Evolutionary conservation across 2,797 vertebrate genomes (phyloP), one percentile per base, ranked within the genome.

Genomic region (Lindbergichthys nudifrons): DNA sequence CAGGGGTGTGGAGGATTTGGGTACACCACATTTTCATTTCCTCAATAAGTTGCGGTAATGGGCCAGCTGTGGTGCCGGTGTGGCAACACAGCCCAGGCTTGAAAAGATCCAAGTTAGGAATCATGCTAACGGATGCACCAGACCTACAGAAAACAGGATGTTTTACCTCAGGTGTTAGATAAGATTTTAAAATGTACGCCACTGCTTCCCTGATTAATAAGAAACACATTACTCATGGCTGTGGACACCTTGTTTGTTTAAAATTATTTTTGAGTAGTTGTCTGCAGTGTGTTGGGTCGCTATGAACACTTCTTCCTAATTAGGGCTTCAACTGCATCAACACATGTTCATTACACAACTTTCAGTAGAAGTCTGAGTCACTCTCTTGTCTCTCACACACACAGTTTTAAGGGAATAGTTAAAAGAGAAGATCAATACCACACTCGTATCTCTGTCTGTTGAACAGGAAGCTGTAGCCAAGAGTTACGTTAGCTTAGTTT

Each of bases 1-100:
- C 50, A 72, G 77, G 67, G 67, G 75, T 65, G 88, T 77, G 81
- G 80, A 88, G 69, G 76, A 80, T 74, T 82, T 86, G 80, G 85
- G 74, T 80, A 10, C 62, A 73, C 65, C 86, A 13, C 82, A 84
- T 92, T 92, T 90, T 93, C 92, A 88, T 91, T 94, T 93, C 93
- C 93, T 86, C 84, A 86, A 45, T 79, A 42, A 57, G 53, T 75
- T 79, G 83, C 53, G 43, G 84, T 70, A 61, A 79, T 21, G 61
- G 60, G 66, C 47, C 76, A 72, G 74, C 75, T 84, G 83, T 1
- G 42, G 77, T 47, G 47, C n/a, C 21, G 4, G 30, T 87, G 89
- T 85, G 77, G 85, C 80, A 88, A 90, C 79, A 21, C 26, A 52
- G 19, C 26, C 26, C 21, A 52, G 23, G 48, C 50, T 54, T 45